phyloP scores from a whole-genome alignment of 2,113 vertebrate genomes.

The Leptodactylus fuscus region DNA sequence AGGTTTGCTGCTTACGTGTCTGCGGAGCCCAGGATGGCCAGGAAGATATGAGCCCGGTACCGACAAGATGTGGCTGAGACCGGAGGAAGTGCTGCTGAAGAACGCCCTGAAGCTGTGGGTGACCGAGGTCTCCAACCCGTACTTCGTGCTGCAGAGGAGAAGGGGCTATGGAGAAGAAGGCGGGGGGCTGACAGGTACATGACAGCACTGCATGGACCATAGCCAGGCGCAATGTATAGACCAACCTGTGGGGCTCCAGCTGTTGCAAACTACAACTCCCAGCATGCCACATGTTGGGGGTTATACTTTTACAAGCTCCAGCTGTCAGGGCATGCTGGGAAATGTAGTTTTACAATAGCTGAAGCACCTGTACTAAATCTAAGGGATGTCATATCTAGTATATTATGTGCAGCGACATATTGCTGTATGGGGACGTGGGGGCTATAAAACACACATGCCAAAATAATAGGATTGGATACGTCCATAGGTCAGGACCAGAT shows the following conservation, averaged over 20 bases:
- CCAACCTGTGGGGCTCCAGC: background rate
- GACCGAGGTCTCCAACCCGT: slow-evolving; percentile 90
- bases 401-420: background rate
- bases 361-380: background rate
- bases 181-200: slow-evolving; percentile 88
- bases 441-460: no score
- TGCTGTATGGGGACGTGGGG: no score
- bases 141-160: slow-evolving; percentile 91
- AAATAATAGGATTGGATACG: no score
- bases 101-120: slow-evolving; percentile 95
- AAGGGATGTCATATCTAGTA: background rate
- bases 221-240: no score
- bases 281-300: background rate
- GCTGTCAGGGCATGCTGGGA: background rate
- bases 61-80: slow-evolving; percentile 91
- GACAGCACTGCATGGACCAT: background rate
- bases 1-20: slow-evolving; percentile 79
- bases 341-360: background rate
- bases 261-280: background rate
- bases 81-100: slow-evolving; percentile 94
- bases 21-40: slow-evolving; percentile 65
- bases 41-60: slow-evolving; percentile 58
- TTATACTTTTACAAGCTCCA: background rate
- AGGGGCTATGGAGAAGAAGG: slow-evolving; percentile 91
- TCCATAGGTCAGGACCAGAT: no score